Evolutionary conservation across 2,888 invertebrate genomes (phyloP).

Genomic region (Pandemis heparana): DNA sequence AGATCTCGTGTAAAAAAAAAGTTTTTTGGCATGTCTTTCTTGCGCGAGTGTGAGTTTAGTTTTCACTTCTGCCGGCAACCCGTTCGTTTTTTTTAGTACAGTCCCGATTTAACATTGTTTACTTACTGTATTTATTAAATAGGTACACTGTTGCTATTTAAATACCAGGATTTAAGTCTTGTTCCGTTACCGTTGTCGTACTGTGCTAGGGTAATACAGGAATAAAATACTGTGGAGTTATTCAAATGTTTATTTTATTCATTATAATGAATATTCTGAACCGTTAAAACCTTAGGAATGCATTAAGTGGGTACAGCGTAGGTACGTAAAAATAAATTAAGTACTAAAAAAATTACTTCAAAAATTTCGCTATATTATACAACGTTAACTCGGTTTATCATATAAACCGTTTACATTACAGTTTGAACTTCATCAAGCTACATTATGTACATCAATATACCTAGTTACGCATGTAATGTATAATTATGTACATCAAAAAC

Average conservation of each 20-base stretch:
- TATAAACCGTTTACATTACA: conserved; percentile 70
- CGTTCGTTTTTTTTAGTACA: too few species aligned
- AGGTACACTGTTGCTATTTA: neutral
- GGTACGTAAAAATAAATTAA: conserved; percentile 78
- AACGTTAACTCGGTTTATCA: conserved; percentile 73
- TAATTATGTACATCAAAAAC: conserved; percentile 58
- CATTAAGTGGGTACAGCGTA: conserved; percentile 72
- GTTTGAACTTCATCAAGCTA: conserved; percentile 40
- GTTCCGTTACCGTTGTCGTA: neutral
- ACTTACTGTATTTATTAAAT: too few species aligned
- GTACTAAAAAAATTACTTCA: conserved; percentile 74
- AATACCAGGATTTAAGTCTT: neutral
- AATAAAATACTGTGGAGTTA: conserved; percentile 53
- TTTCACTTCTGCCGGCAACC: too few species aligned
- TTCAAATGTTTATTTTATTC: conserved; percentile 78
- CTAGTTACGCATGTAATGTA: conserved; percentile 64
- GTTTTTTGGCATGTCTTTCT: too few species aligned
- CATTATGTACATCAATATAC: conserved; percentile 44
- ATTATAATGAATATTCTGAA: conserved; percentile 76
- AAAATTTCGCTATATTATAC: conserved; percentile 69
- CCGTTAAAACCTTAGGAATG: conserved; percentile 80
- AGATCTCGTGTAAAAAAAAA: too few species aligned
- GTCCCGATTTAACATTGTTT: too few species aligned
- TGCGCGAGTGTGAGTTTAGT: too few species aligned
- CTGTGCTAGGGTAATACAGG: neutral